A percentile compares a stretch with the other conserved stretches of the same genome.
Conservation (phyloP, 2,113 vertebrate species). For the Gadus chalcogrammus region DNA sequence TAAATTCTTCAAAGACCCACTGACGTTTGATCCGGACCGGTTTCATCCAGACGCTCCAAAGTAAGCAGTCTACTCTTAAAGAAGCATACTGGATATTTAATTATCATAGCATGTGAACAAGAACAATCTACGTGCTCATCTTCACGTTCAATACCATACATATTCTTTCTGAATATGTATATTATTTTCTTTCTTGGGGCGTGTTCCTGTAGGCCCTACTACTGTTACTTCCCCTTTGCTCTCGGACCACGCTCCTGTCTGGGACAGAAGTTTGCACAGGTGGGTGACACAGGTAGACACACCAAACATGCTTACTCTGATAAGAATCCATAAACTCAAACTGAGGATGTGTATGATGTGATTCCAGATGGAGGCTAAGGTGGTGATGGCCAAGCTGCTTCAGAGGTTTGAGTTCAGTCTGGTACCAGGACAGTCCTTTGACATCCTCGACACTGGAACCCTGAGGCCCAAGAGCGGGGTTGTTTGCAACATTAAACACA, state of each 20-base stretch:
- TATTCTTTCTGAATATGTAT: no score
- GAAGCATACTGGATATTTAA: no score
- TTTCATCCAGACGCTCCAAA: slow-evolving; percentile 84
- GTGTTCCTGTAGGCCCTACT: slow-evolving; percentile 65
- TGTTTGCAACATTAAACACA: slow-evolving; percentile 76
- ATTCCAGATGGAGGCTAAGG: slow-evolving; percentile 87
- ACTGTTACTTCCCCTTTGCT: slow-evolving; percentile 84
- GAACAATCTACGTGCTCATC: no score
- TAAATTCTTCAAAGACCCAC: slow-evolving; percentile 83
- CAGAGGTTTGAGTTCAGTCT: slow-evolving; percentile 87
- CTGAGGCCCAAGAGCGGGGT: slow-evolving; percentile 80
- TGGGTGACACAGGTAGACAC: slow-evolving; percentile 45
- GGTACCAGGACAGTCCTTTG: slow-evolving; percentile 78
- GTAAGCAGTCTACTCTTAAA: slow-evolving; percentile 65
- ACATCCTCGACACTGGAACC: slow-evolving; percentile 74
- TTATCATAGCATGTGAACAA: no score
- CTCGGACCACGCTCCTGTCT: slow-evolving; percentile 87
- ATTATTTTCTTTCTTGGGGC: no score
- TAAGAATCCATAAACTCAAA: not conserved
- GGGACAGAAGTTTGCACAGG: slow-evolving; percentile 86
- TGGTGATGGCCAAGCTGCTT: slow-evolving; percentile 88
- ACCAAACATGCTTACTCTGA: not conserved
- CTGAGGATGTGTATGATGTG: not conserved
- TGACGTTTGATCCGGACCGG: slow-evolving; percentile 87
- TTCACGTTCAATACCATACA: no score